Percentiles rank a stretch among this genome's conserved stretches.
Conservation (phyloP, 2,888 invertebrate species). For the Dichetophora obliterata region DNA sequence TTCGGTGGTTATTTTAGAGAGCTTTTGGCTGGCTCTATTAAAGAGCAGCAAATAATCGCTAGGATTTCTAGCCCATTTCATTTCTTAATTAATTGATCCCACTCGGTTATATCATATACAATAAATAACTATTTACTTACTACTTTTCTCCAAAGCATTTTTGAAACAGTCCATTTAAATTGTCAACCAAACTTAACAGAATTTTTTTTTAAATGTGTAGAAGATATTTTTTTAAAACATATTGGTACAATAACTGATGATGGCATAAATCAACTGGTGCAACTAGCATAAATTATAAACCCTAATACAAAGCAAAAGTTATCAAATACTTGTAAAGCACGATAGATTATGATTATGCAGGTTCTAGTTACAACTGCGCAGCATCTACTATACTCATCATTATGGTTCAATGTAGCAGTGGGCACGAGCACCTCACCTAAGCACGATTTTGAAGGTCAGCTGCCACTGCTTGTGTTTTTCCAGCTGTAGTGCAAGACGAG, state of each 20-base stretch:
- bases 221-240: neutral
- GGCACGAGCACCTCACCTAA: constrained; percentile 51
- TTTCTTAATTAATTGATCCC: no score
- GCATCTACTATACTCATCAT: neutral
- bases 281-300: neutral
- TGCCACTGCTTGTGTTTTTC: constrained; percentile 41
- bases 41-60: no score
- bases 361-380: constrained; percentile 4
- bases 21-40: no score
- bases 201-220: no score
- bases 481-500: constrained; percentile 14
- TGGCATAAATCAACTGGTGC: constrained; percentile 15
- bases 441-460: constrained; percentile 56
- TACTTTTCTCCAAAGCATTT: no score
- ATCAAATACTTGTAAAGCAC: neutral
- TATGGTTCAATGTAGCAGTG: neutral
- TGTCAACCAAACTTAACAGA: no score
- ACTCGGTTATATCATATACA: no score
- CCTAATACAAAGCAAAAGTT: neutral
- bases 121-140: no score
- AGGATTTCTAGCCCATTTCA: no score
- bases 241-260: neutral
- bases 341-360: neutral
- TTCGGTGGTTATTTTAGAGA: no score
- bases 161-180: no score